A percentile compares a stretch with the other conserved stretches of the same genome.
These are phyloP conservation scores for Limosa lapponica DNA, from an alignment of 2,797 vertebrate genomes.

Conservation along the genomic window DNA sequence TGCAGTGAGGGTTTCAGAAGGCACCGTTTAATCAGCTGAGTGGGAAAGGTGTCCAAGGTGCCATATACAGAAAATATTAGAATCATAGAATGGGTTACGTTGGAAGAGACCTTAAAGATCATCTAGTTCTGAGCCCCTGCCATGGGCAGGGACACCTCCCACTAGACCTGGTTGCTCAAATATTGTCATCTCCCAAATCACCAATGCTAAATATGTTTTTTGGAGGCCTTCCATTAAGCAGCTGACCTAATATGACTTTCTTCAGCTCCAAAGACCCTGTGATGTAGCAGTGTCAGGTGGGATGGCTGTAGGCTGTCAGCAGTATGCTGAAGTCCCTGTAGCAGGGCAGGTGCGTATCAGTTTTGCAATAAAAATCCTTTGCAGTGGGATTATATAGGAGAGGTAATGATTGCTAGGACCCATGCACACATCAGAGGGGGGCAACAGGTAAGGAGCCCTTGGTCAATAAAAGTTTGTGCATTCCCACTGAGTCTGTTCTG, in stretches of 20 bases:
- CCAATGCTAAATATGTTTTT: not conserved
- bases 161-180: not conserved
- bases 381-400: not conserved
- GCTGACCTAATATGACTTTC: not conserved
- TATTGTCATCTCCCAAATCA: rapidly evolving
- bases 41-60: rapidly evolving
- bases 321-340: not conserved
- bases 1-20: not conserved
- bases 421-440: rapidly evolving
- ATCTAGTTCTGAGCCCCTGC: not conserved
- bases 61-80: not conserved
- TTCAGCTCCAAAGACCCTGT: not conserved
- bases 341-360: not conserved
- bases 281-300: not conserved
- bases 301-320: not conserved
- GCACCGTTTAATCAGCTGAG: not conserved
- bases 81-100: not conserved
- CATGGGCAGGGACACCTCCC: not conserved
- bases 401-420: too few species aligned
- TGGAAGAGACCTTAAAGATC: not conserved
- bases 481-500: not conserved
- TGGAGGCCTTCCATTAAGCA: not conserved
- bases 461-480: rapidly evolving
- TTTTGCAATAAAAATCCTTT: not conserved
- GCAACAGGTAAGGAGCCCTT: not conserved